These are phyloP conservation scores for Linurgus olivaceus DNA, from an alignment of 2,797 vertebrate species.

Conservation along the genomic window DNA sequence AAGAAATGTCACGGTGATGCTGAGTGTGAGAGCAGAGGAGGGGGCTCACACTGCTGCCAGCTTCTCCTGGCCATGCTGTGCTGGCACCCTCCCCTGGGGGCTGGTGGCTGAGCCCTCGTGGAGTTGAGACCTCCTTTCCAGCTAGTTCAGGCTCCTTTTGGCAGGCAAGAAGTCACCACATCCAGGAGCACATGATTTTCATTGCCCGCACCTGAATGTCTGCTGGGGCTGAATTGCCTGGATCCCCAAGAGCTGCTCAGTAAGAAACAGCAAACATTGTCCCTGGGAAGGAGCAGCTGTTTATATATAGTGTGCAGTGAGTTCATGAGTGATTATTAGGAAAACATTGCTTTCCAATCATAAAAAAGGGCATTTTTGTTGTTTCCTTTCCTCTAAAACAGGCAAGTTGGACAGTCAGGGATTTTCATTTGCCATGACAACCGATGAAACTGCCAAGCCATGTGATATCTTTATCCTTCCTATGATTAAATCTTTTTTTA, in stretches of 20 bases:
- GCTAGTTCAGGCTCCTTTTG: neutral
- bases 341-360: constrained; percentile 4
- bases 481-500: neutral
- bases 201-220: neutral
- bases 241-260: neutral
- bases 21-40: neutral
- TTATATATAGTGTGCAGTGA: neutral
- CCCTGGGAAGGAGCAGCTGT: constrained; percentile 25
- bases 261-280: constrained; percentile 7
- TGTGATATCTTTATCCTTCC: constrained; percentile 26
- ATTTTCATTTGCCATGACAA: constrained; percentile 66
- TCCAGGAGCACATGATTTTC: constrained; percentile 2
- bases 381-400: neutral
- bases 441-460: neutral
- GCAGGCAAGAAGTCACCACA: neutral
- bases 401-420: neutral
- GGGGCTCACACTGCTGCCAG: neutral
- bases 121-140: neutral
- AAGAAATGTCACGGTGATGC: neutral
- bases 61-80: neutral
- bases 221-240: neutral
- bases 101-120: neutral
- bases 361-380: constrained; percentile 20
- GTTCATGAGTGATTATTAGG: neutral
- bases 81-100: neutral